Conservation (phyloP, 2,888 invertebrate genomes). For the Microplitis manilae region DNA sequence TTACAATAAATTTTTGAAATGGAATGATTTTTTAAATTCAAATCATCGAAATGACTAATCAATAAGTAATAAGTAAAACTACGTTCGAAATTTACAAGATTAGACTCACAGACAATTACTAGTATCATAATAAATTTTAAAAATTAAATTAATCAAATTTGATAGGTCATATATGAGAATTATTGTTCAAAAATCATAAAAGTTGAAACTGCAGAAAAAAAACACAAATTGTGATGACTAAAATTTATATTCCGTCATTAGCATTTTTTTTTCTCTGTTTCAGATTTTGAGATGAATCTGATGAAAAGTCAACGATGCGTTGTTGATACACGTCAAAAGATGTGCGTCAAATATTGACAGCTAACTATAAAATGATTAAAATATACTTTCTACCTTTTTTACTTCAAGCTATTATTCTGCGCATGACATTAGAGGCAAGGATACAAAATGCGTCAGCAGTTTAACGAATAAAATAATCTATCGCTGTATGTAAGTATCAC, state of each 20-base stretch:
- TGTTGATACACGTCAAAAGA: slow-evolving; percentile 48
- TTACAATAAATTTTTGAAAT: too few species aligned
- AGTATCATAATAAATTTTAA: too few species aligned
- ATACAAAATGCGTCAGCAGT: not conserved
- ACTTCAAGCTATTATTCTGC: slow-evolving; percentile 46
- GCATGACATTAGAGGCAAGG: slow-evolving; percentile 18
- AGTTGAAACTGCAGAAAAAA: too few species aligned
- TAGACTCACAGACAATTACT: too few species aligned
- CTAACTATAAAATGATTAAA: slow-evolving; percentile 60
- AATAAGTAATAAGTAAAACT: too few species aligned
- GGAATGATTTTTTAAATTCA: too few species aligned
- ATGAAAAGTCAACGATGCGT: slow-evolving; percentile 56
- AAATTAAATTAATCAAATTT: too few species aligned
- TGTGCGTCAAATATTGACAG: slow-evolving; percentile 56
- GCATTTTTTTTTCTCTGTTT: slow-evolving; percentile 38
- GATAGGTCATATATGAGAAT: too few species aligned
- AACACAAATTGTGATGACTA: not conserved
- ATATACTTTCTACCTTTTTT: slow-evolving; percentile 46
- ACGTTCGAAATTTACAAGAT: too few species aligned
- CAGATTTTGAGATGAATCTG: slow-evolving; percentile 51
- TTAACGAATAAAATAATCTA: not conserved
- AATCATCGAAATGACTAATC: too few species aligned
- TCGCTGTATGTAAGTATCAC: too few species aligned
- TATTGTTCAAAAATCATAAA: too few species aligned
- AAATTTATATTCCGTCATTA: slow-evolving; percentile 12